A percentile compares a stretch with the other conserved stretches of the same genome.
Conservation (phyloP, 2,888 invertebrate genomes). For the Suillia variegata region DNA sequence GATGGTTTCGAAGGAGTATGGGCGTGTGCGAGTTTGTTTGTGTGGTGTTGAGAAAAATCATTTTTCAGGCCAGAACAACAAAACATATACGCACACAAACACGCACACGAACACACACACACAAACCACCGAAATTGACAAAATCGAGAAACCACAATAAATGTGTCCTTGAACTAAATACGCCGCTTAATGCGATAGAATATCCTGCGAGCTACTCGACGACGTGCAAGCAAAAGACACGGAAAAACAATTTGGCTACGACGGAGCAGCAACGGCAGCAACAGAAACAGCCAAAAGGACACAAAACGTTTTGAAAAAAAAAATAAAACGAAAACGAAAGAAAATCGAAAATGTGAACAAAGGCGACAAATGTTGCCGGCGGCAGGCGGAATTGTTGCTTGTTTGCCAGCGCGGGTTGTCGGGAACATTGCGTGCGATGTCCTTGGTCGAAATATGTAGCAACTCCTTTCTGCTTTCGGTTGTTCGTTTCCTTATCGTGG, state of each 20-base stretch:
- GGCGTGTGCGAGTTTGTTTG: too few relatives aligned
- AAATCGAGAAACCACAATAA: slow-evolving; percentile 15
- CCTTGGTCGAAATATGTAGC: background rate
- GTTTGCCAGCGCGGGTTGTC: too few relatives aligned
- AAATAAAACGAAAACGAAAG: background rate
- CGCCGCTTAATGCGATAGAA: background rate
- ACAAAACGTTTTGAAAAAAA: background rate
- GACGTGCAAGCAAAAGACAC: slow-evolving; percentile 1
- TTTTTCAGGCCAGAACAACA: background rate
- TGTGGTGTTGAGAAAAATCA: too few relatives aligned
- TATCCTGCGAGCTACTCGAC: background rate
- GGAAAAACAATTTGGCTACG: background rate
- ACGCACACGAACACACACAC: background rate
- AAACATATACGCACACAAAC: background rate
- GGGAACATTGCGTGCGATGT: background rate
- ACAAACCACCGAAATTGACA: background rate
- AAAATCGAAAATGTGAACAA: background rate
- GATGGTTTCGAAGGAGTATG: too few relatives aligned
- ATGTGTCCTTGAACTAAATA: slow-evolving; percentile 17
- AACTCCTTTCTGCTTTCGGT: too few relatives aligned
- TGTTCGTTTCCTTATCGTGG: too few relatives aligned
- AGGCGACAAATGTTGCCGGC: background rate
- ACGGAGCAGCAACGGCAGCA: background rate
- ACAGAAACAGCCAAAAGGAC: too few relatives aligned
- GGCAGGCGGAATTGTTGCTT: background rate